Base-by-base conservation (phyloP, 2,888 invertebrate genomes). In the Morinoia aosen region DNA sequence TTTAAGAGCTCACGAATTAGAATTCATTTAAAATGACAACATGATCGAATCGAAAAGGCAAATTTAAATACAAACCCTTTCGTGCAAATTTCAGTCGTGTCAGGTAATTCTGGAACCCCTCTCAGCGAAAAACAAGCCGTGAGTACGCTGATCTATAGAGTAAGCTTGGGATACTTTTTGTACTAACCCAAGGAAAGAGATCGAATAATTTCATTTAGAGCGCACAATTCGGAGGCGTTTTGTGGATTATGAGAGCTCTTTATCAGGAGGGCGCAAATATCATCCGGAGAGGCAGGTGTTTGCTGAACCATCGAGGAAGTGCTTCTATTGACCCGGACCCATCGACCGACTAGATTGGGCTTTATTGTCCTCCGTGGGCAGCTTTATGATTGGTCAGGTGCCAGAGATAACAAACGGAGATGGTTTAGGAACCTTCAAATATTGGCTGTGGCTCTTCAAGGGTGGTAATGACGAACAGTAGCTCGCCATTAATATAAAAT, bases 361-460 rank as follows among this genome's bases (percentile, higher is more conserved):
- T 33, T 76, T 33, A 76, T 76, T 33, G 76, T 76, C 76, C 33
- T 25, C 76, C 33, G 76, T 25, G 76, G 76, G 25, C 76, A 61
- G 76, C 76, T 76, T 76, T 76, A 76, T 76, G 19, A 76, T 76
- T 76, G 76, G 76, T 76, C 76, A 76, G 76, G 76, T 76, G 76
- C 33, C 76, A 76, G 25, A 61, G 61, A 76, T 76, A 76, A 76
- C 76, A 33, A 76, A 76, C 76, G 76, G 76, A 33, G 76, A 76
- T 33, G 16, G 76, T 10, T 76, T 8, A 33, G 76, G 33, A 33
- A 76, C 25, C 33, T 76, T 76, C 76, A 76, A 76, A 76, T 76
- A 76, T 76, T 76, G 76, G 33, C 1, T 10, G 25, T 19, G 76
- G 25, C 25, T 76, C 76, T 76, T 76, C 76, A 76, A 76, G 25